Base-by-base conservation (phyloP, 2,113 vertebrate species). In the Chaetodon trifascialis region DNA sequence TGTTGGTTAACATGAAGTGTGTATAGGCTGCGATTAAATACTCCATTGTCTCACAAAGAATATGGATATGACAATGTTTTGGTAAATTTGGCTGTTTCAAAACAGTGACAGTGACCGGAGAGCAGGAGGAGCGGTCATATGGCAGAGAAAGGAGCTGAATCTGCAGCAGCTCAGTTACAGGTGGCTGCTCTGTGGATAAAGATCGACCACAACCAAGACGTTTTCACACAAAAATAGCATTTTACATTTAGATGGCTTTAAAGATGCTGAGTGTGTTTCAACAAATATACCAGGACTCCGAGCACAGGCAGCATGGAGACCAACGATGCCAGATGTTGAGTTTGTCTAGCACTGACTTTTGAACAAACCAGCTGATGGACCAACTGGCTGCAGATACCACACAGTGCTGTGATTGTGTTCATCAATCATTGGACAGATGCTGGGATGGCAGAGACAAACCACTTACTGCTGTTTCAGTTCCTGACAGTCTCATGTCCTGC, bases 311-410 rank as follows among this genome's bases (percentile, higher is more conserved):
- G 77, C 86, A 77, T 71, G 94, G 91, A 95, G 96, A 96, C 96
- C 96, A 98, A 97, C 95, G 91, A 97, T 97, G 97, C 96, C 95
- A 96, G 40, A 90, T 93, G 95, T 89, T 93, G 96, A 95, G 12
- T 91, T 96, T n/a, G 10, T 96, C 36, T 96, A 0, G 96, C 96
- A 97, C 97, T 95, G 95, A 62, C 87, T 93, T 95, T 90, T 96
- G 95, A 98, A 96, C 96, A 95, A 40, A 38, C 19, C 94, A 95
- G 72, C 93, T 93, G 93, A 91, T 87, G 36, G 7, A 76, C 38
- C 94, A 92, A 82, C 95, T 94, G 94, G 85, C 84, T 96, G 96
- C 95, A 97, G 96, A 97, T 96, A 97, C 96, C 96, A 88, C 52
- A 72, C 95, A 96, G 96, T 95, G 95, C 95, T 5, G 11, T 42